Evolutionary conservation across 2,113 vertebrate species (phyloP).

Genomic region (Origma solitaria): DNA sequence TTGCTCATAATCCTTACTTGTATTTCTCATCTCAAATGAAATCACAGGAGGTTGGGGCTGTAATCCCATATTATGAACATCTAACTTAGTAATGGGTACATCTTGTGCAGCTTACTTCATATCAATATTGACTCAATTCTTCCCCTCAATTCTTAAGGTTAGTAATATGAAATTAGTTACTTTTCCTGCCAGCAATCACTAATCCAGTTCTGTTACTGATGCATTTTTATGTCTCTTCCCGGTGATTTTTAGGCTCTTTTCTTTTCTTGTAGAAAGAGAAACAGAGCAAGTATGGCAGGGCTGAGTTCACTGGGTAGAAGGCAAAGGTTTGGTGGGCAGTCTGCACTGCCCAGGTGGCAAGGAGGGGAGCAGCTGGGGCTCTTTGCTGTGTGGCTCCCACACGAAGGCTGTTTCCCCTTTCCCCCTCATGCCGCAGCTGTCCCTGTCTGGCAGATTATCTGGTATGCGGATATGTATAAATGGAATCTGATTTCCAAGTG

Average conservation of each 20-base stretch:
- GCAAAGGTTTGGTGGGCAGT: background rate
- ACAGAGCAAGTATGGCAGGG: fast-evolving
- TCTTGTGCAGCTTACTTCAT: background rate
- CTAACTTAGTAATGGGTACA: background rate
- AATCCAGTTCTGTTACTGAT: background rate
- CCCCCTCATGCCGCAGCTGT: background rate
- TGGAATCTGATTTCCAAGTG: background rate
- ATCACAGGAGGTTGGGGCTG: background rate
- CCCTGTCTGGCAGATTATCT: background rate
- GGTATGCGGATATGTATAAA: background rate
- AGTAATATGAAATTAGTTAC: background rate
- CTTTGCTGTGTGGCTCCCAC: background rate
- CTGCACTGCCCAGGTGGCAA: background rate
- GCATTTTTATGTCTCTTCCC: background rate
- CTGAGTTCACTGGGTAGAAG: background rate
- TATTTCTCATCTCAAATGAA: background rate
- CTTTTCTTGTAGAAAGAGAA: background rate
- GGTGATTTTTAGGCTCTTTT: background rate
- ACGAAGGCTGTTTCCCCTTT: background rate
- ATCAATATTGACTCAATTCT: background rate
- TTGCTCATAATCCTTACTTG: background rate
- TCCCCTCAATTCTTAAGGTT: too few species aligned
- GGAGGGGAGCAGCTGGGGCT: background rate
- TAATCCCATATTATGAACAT: background rate
- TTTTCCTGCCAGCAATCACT: background rate